Conservation (phyloP, 2,888 invertebrate genomes). For the Corbicula japonica region DNA sequence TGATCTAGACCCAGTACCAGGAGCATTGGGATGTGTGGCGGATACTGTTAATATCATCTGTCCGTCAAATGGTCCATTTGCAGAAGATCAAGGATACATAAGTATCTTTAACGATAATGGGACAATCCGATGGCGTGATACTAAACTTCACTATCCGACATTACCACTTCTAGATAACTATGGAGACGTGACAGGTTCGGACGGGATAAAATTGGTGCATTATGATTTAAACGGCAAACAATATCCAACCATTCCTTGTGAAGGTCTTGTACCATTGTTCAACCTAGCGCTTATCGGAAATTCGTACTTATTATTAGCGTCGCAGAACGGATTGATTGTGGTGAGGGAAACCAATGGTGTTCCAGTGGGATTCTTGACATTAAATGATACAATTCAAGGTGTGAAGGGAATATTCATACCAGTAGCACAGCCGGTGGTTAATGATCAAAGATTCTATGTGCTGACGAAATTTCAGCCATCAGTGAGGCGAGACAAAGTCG, state of each 20-base stretch:
- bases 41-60: constrained; percentile 54
- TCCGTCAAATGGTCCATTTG: constrained; percentile 49
- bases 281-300: constrained; percentile 27
- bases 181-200: constrained; percentile 74
- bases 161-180: constrained; percentile 72
- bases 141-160: constrained; percentile 58
- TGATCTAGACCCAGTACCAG: constrained; percentile 28
- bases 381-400: constrained; percentile 17
- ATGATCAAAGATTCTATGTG: constrained; percentile 30
- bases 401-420: constrained; percentile 39
- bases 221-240: constrained; percentile 59
- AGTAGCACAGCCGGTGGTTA: constrained; percentile 36
- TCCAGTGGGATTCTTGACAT: constrained; percentile 20
- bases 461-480: constrained; percentile 35
- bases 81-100: constrained; percentile 66
- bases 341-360: constrained; percentile 32
- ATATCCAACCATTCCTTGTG: constrained; percentile 55
- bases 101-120: constrained; percentile 61
- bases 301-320: constrained; percentile 25
- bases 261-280: constrained; percentile 24
- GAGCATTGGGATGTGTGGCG: constrained; percentile 57
- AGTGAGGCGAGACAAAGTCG: neutral
- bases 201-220: constrained; percentile 65
- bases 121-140: constrained; percentile 63
- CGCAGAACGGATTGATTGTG: constrained; percentile 21